Base-by-base conservation (phyloP, 2,113 vertebrate genomes). In the Leiothrix lutea region DNA sequence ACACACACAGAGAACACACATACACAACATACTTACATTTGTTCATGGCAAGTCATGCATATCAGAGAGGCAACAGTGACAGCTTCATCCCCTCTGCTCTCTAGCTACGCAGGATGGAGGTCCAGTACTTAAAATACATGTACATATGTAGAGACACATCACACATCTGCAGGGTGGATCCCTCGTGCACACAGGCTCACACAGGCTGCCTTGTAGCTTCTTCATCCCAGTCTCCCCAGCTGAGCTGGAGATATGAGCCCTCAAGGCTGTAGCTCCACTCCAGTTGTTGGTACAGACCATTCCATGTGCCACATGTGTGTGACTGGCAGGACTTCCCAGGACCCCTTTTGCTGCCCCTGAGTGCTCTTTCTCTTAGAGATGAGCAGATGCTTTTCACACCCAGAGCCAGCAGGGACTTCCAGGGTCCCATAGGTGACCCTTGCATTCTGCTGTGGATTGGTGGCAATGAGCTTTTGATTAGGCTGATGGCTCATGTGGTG, bases 231-330 rank as follows among this genome's bases (percentile, higher is more conserved):
- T 61, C 15, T 90, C 19, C 22, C 36, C 19, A 48, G 33, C 14
- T 73, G 44, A 86, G 25, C 57, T 80, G 48, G 36, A 7, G 3
- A 0, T 18, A 2, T 4, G 35, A 66, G 20, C 24, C 22, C 19
- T 42, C 16, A 69, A 31, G 35, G 26, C 48, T 0, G 0, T 25
- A 71, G 25, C 19, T 20, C 26, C 20, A 8, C 31, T 83, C 7
- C 13, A 23, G 22, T 4, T 84, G n/a, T 44, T 89, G 42, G 58
- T 66, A 14, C 51, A 31, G 13, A 13, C 38, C 14, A 16, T 66
- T 17, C 26, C 16, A 7, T 12, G 23, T 8, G 4, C 13, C 13
- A 8, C 21, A 6, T 8, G 5, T 1, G 5, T 1, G 1, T 45
- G 54, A 24, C 36, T 84, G 24, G 8, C 60, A 72, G 44, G 23